Conservation (phyloP, 2,797 vertebrate genomes). For the Sebastiscus tertius region DNA sequence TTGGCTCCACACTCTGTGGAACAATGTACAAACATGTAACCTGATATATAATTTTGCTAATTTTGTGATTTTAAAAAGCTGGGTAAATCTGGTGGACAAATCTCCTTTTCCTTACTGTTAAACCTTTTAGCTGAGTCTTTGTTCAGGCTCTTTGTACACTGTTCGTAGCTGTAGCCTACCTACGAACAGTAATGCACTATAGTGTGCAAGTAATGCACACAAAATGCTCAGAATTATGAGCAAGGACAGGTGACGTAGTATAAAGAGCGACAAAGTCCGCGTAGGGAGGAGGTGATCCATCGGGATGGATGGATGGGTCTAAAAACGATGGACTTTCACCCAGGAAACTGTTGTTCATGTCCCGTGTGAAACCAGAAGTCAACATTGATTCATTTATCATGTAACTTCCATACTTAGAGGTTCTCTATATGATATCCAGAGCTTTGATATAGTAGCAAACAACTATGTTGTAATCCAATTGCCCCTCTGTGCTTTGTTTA, state of each 20-base stretch:
- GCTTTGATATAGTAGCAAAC: too few species aligned
- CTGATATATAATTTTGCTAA: not conserved
- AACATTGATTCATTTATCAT: not conserved
- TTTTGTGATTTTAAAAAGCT: not conserved
- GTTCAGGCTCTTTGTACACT: too few species aligned
- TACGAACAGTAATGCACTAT: too few species aligned
- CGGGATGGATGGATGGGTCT: not conserved
- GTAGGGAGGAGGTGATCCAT: not conserved
- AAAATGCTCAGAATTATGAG: not conserved
- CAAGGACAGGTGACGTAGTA: not conserved
- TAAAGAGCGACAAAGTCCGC: not conserved
- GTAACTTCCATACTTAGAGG: too few species aligned
- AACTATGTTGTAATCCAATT: too few species aligned
- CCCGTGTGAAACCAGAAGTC: not conserved
- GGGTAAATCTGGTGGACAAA: not conserved
- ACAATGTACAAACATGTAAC: conserved; percentile 7
- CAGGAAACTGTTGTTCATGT: not conserved
- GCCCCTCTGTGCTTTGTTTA: too few species aligned
- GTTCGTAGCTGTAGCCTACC: accelerated
- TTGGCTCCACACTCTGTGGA: conserved; percentile 1
- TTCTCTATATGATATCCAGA: too few species aligned
- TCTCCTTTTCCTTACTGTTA: not conserved
- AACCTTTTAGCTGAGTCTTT: too few species aligned
- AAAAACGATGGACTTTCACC: not conserved
- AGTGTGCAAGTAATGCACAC: too few species aligned